Conservation (phyloP, 1,140 invertebrate genomes). For the Drosophila rufa region DNA sequence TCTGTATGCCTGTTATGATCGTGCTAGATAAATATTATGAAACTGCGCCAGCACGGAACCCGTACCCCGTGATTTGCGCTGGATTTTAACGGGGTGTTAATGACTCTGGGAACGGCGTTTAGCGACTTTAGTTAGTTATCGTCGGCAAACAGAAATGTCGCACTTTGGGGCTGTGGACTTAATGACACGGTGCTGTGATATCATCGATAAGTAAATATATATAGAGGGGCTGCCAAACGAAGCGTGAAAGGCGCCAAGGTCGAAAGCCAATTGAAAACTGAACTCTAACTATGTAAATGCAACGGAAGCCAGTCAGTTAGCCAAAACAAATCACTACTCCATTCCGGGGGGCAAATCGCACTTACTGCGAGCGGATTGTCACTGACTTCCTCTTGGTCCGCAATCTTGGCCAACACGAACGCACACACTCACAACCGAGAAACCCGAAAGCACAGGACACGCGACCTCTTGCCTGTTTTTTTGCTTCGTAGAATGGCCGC, state of each 20-base stretch:
- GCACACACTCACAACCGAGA: neutral
- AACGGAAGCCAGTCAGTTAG: slow-evolving; percentile 25
- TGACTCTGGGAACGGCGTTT: slow-evolving; percentile 52
- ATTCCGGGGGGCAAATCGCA: slow-evolving; percentile 22
- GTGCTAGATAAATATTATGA: slow-evolving; percentile 75
- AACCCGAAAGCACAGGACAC: slow-evolving; percentile 16
- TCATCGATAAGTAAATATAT: slow-evolving; percentile 47
- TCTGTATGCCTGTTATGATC: slow-evolving; percentile 48
- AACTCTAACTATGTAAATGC: slow-evolving; percentile 25
- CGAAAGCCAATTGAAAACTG: slow-evolving; percentile 30
- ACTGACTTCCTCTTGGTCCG: slow-evolving; percentile 55
- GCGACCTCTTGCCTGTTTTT: slow-evolving; percentile 22
- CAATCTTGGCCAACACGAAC: slow-evolving; percentile 52
- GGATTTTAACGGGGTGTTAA: slow-evolving; percentile 54
- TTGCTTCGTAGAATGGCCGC: neutral
- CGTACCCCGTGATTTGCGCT: slow-evolving; percentile 34
- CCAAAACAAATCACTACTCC: slow-evolving; percentile 12
- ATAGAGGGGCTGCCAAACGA: slow-evolving; percentile 55
- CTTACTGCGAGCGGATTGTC: slow-evolving; percentile 71
- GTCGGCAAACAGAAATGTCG: slow-evolving; percentile 42
- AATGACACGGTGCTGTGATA: slow-evolving; percentile 52
- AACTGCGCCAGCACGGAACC: slow-evolving; percentile 31
- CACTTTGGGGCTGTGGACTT: slow-evolving; percentile 34
- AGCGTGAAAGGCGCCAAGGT: slow-evolving; percentile 66
- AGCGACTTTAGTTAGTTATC: slow-evolving; percentile 49